Evolutionary conservation across 2,888 invertebrate species (phyloP), one percentile per base, ranked within the genome.

Genomic region (Pristionchus mayeri): DNA sequence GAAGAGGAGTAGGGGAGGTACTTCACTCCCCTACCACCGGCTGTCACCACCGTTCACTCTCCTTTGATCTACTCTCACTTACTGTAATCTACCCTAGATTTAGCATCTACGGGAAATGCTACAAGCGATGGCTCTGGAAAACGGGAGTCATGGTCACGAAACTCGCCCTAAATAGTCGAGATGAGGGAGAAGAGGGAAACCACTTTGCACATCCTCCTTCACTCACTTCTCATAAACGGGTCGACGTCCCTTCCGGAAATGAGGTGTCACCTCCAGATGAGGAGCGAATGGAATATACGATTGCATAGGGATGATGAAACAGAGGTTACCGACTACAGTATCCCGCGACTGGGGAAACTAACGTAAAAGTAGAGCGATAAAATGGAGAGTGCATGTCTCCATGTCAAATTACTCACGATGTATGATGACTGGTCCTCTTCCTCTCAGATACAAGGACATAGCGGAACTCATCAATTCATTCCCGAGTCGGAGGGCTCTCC

Each of bases 381-480:
- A 71, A 18, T 11, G 71, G 44, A 44, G 71, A 71, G 63, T 63
- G 63, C 63, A 63, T 34, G 34, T 37, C 13, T 4, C 71, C 9
- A 44, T n/a, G 71, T 16, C n/a, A 44, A 71, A 71, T 71, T 71
- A 71, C 71, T 71, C 24, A 3, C 2, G 44, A 71, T 9, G 24
- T 40, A 71, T 71, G 71, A 71, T 71, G 71, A 71, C 40, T 71
- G 71, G 71, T 71, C 71, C 71, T 71, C 71, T 71, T 71, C 71
- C 63, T 30, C 63, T 63, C 63, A 37, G 71, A 71, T 71, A 71
- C 71, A 71, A 71, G 71, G 71, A 71, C 71, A 71, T 71, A 71
- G 71, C 71, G 71, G 71, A 71, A 71, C 71, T 71, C 71, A 71
- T 71, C 71, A 71, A 71, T 71, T 71, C 71, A 71, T 71, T 71